Percentiles rank a stretch among this genome's conserved stretches.
Evolutionary conservation across 2,797 vertebrate species (phyloP).

Genomic region (Furcifer pardalis): DNA sequence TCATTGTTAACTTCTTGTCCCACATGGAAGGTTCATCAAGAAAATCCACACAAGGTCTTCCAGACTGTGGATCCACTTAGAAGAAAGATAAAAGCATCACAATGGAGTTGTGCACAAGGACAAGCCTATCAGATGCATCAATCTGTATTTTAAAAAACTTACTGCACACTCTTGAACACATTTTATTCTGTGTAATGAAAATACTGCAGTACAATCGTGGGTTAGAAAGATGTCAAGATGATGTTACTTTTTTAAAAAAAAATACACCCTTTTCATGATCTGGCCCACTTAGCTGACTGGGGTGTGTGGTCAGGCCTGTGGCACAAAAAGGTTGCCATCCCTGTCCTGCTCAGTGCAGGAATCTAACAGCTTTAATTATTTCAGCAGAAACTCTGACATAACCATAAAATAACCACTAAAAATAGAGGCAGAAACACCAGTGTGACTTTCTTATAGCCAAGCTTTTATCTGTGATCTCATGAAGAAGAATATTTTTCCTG

Average conservation of each 20-base stretch:
- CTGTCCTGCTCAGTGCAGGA: too few species aligned
- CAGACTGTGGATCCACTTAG: constrained; percentile 48
- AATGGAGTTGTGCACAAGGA: background rate
- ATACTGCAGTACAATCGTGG: background rate
- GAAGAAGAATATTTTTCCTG: background rate
- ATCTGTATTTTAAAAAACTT: background rate
- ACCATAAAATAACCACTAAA: background rate
- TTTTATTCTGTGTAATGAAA: background rate
- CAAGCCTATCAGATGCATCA: background rate
- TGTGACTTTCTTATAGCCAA: background rate
- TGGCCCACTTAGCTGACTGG: too few species aligned
- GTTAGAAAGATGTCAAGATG: background rate
- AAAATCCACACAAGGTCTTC: constrained; percentile 50
- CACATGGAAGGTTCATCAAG: constrained; percentile 38
- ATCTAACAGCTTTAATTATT: background rate
- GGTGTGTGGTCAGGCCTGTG: too few species aligned
- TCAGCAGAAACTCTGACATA: background rate
- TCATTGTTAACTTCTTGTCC: constrained; percentile 48
- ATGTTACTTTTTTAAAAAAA: background rate
- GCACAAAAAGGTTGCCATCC: too few species aligned
- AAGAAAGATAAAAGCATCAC: constrained; percentile 9
- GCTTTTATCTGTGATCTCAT: background rate
- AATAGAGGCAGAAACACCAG: background rate
- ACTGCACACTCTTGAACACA: background rate
- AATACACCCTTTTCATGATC: background rate